Conservation (phyloP, 2,113 vertebrate genomes). For the Aegypius monachus region DNA sequence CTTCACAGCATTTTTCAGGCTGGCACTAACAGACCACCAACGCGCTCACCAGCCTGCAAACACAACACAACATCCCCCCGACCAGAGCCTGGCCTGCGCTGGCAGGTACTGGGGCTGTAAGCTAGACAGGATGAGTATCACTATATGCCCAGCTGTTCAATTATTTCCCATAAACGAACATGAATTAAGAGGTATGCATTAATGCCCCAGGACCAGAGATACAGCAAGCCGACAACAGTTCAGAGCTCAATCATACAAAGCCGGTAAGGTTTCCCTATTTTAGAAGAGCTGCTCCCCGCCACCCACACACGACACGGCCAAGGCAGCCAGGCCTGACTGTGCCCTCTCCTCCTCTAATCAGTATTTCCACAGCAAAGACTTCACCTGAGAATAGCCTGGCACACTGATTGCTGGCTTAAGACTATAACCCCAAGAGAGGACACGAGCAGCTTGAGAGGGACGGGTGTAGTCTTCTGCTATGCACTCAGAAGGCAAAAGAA, state of each 20-base stretch:
- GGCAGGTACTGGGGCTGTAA: too few species aligned
- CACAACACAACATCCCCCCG: neutral
- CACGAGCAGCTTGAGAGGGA: neutral
- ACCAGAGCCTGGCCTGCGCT: fast-evolving
- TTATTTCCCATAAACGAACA: neutral
- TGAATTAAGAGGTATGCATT: fast-evolving
- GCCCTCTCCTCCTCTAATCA: neutral
- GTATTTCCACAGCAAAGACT: neutral
- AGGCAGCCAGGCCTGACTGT: neutral
- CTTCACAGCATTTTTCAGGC: neutral
- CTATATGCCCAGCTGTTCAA: fast-evolving
- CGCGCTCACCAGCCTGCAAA: neutral
- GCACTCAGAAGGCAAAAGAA: neutral
- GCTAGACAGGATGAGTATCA: too few species aligned
- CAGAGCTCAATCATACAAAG: fast-evolving
- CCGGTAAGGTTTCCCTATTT: fast-evolving
- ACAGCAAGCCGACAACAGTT: neutral
- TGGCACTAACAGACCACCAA: neutral
- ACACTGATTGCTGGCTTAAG: neutral
- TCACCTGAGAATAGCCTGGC: neutral
- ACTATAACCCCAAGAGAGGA: neutral
- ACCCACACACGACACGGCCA: fast-evolving
- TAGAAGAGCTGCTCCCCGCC: neutral
- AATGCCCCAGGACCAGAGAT: neutral
- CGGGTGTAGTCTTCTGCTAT: fast-evolving